Conservation (phyloP, 2,113 vertebrate species). For the Pycnonotus jocosus region DNA sequence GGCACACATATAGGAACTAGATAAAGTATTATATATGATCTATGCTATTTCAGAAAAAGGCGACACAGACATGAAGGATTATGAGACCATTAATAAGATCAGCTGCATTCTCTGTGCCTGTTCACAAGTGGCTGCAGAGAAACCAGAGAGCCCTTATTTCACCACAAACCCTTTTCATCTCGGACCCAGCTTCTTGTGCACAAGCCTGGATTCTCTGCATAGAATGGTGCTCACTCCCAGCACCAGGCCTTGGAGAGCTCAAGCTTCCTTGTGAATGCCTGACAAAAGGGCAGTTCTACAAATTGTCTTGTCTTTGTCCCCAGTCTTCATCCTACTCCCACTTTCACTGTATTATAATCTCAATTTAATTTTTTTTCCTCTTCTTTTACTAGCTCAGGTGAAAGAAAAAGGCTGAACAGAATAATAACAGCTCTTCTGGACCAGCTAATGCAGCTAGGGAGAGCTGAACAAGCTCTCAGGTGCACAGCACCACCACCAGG, state of each 20-base stretch:
- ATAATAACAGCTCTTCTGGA: background rate
- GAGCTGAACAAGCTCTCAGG: background rate
- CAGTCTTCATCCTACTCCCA: background rate
- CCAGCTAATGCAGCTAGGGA: background rate
- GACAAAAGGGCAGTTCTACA: background rate
- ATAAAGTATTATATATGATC: background rate
- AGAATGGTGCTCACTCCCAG: accelerated
- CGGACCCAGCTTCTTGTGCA: accelerated
- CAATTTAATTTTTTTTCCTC: background rate
- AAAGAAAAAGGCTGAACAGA: background rate
- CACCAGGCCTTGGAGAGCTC: background rate
- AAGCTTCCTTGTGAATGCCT: background rate
- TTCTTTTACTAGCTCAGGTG: background rate
- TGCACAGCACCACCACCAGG: slow-evolving; percentile 4
- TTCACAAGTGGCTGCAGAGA: background rate
- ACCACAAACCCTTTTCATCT: background rate
- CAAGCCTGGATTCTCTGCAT: background rate
- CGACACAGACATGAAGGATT: background rate
- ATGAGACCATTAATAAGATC: background rate
- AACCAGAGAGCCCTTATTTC: background rate
- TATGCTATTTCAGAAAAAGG: background rate
- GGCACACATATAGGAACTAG: background rate
- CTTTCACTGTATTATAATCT: background rate
- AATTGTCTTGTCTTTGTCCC: background rate
- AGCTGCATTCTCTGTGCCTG: background rate